Conservation (phyloP, 2,797 vertebrate species). For the Chlorospingus semifuscus region DNA sequence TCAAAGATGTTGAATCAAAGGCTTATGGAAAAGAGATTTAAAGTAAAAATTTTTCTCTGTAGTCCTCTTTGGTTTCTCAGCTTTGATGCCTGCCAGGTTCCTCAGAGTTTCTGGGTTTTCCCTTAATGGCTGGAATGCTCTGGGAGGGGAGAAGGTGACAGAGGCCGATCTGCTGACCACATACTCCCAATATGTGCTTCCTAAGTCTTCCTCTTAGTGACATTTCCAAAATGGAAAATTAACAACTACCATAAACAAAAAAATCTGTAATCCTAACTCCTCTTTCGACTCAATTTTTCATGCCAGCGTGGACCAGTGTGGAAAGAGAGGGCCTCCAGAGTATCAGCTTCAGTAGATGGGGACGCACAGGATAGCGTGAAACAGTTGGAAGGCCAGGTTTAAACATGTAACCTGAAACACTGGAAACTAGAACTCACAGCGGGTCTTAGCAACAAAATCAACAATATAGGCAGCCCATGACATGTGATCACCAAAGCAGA, state of each 20-base stretch:
- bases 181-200: not conserved
- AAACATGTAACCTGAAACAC: slow-evolving; percentile 73
- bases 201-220: not conserved
- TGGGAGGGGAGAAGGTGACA: not conserved
- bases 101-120: not conserved
- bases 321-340: slow-evolving; percentile 40
- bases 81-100: not conserved
- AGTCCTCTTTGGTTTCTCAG: not conserved
- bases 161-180: not conserved
- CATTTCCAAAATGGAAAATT: slow-evolving; percentile 58
- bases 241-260: slow-evolving; percentile 31
- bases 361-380: slow-evolving; percentile 34
- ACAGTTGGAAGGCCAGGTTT: slow-evolving; percentile 72
- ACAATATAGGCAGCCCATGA: slow-evolving; percentile 71
- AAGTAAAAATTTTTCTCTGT: not conserved
- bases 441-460: slow-evolving; percentile 78
- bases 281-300: slow-evolving; percentile 49
- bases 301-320: slow-evolving; percentile 10
- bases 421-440: slow-evolving; percentile 68
- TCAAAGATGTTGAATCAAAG: not conserved
- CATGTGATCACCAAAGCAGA: slow-evolving; percentile 70
- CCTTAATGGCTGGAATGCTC: not conserved
- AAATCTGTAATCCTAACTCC: slow-evolving; percentile 60
- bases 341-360: slow-evolving; percentile 59
- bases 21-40: not conserved